phyloP scores from a whole-genome alignment of 2,888 invertebrate genomes.

The Atethmia centrago region DNA sequence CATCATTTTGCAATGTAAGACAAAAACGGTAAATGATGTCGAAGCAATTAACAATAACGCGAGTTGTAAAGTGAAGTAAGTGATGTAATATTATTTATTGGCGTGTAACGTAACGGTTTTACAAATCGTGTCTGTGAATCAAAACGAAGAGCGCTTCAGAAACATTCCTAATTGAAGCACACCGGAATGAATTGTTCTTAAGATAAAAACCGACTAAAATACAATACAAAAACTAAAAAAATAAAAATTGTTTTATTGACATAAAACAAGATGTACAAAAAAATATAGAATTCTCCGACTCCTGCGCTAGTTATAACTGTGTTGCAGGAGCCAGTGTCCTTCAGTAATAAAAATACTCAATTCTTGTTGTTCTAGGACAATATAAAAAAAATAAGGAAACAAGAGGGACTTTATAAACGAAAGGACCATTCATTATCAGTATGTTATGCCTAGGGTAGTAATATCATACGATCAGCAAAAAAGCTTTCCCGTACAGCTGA shows the following conservation, averaged over 20 bases:
- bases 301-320: too few relatives aligned
- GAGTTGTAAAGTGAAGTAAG: conserved; percentile 22
- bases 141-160: not conserved
- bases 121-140: conserved; percentile 14
- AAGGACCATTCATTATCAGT: not conserved
- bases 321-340: too few relatives aligned
- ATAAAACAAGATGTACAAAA: too few relatives aligned
- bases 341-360: too few relatives aligned
- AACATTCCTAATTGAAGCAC: not conserved
- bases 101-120: conserved; percentile 38
- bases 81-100: conserved; percentile 51
- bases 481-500: not conserved
- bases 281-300: too few relatives aligned
- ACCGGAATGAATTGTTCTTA: not conserved
- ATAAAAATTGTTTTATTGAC: too few relatives aligned
- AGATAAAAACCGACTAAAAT: not conserved
- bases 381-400: too few relatives aligned
- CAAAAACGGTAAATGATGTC: conserved; percentile 45
- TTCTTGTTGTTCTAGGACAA: too few relatives aligned
- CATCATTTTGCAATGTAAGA: conserved; percentile 34
- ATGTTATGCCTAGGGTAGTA: too few relatives aligned
- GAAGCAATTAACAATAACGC: conserved; percentile 47
- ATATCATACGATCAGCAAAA: not conserved
- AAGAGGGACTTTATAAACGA: too few relatives aligned
- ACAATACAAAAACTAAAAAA: too few relatives aligned